phyloP scores from a whole-genome alignment of 2,888 invertebrate species.

The Pyralis farinalis region DNA sequence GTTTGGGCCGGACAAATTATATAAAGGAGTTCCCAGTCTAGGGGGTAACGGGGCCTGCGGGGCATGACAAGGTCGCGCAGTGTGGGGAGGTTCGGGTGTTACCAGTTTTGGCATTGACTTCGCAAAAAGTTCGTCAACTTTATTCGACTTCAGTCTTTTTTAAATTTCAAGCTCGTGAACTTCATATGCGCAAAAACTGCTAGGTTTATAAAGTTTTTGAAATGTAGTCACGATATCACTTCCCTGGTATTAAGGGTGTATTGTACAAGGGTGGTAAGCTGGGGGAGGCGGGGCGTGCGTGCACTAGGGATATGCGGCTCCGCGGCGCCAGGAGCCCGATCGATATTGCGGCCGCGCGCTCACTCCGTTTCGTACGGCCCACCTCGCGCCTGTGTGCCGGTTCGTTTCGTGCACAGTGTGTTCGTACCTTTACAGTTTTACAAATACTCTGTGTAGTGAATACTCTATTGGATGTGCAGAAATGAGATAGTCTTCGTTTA shows the following conservation, averaged over 20 bases:
- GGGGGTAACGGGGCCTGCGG: constrained; percentile 33
- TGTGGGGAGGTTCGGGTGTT: constrained; percentile 27
- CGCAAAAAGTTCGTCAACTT: neutral
- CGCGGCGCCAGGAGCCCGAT: constrained; percentile 74
- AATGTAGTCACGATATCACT: constrained; percentile 22
- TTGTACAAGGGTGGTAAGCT: constrained; percentile 46
- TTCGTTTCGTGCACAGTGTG: constrained; percentile 36
- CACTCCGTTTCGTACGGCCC: constrained; percentile 51
- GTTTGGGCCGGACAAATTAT: neutral
- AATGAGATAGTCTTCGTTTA: constrained; percentile 61
- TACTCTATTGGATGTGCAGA: constrained; percentile 44
- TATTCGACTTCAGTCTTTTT: neutral
- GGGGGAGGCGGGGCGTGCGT: constrained; percentile 64
- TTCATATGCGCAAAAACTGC: too few relatives aligned
- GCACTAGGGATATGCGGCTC: constrained; percentile 74
- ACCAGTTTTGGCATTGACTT: constrained; percentile 20
- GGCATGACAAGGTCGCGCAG: constrained; percentile 37
- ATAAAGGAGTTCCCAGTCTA: constrained; percentile 17
- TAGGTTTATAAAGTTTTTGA: constrained; percentile 6
- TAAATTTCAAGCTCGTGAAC: too few relatives aligned
- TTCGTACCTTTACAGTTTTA: constrained; percentile 28
- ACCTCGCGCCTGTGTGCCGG: constrained; percentile 55
- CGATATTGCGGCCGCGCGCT: constrained; percentile 58
- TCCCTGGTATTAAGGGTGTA: constrained; percentile 40
- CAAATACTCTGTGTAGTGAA: constrained; percentile 44